These are phyloP conservation scores for Tachina grossa DNA, from an alignment of 2,888 invertebrate species.

Conservation along the genomic window DNA sequence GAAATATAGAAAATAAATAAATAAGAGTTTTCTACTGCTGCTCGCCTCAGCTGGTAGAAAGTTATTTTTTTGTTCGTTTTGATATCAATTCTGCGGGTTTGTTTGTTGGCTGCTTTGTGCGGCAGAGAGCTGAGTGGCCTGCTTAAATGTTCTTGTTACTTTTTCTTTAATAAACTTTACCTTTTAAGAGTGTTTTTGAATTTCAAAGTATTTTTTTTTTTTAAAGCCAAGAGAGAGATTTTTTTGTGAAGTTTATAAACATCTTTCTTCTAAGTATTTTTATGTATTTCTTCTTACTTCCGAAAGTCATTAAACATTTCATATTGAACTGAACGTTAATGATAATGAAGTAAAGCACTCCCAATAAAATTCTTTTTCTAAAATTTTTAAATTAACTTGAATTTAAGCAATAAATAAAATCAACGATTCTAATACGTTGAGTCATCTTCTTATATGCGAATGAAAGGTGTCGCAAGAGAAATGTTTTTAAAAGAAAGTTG, in stretches of 20 bases:
- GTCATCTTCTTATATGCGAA: no score
- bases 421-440: background rate
- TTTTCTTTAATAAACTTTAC: background rate
- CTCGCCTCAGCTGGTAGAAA: constrained; percentile 49
- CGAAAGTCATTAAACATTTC: constrained; percentile 50
- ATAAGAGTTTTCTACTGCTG: constrained; percentile 39
- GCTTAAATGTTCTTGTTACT: constrained; percentile 49
- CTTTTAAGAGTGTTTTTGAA: constrained; percentile 34
- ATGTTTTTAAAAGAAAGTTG: no score
- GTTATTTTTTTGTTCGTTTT: constrained; percentile 37
- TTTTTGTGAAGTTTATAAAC: constrained; percentile 25
- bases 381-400: background rate
- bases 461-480: no score
- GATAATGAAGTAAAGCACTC: constrained; percentile 39
- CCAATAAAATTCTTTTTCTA: background rate
- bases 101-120: constrained; percentile 1
- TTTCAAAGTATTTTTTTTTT: background rate
- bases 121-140: background rate
- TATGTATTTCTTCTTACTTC: constrained; percentile 44
- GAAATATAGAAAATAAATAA: background rate
- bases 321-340: constrained; percentile 6
- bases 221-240: constrained; percentile 46
- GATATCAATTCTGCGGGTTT: constrained; percentile 34
- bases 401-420: background rate
- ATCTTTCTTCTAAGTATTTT: constrained; percentile 36